Evolutionary conservation across 2,797 vertebrate genomes (phyloP).

Genomic region (Hippopotamyrus pictus): DNA sequence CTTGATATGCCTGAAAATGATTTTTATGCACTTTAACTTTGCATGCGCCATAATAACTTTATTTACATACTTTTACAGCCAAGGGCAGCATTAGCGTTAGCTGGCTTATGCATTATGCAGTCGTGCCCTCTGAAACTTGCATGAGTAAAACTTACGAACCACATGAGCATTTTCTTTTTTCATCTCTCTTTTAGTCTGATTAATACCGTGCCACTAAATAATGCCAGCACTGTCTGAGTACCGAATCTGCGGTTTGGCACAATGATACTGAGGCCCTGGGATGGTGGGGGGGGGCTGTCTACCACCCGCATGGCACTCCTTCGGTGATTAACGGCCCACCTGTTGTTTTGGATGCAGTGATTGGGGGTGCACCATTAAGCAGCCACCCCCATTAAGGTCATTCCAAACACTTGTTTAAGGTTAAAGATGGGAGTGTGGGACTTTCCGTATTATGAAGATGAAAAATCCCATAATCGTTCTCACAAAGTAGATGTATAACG

Average conservation of each 20-base stretch:
- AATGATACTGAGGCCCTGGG: not conserved
- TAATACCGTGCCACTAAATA: not conserved
- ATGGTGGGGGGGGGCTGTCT: not conserved
- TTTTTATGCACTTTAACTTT: constrained; percentile 14
- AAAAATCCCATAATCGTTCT: not conserved
- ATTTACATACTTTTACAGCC: constrained; percentile 23
- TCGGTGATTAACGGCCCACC: not conserved
- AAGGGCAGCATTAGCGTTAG: constrained; percentile 16
- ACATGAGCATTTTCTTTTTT: not conserved
- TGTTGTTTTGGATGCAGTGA: not conserved
- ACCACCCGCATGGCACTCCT: not conserved
- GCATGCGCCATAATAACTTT: constrained; percentile 7
- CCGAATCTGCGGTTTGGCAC: not conserved
- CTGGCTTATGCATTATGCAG: constrained; percentile 15
- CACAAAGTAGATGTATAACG: not conserved
- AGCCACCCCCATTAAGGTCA: not conserved
- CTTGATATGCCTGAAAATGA: constrained; percentile 9
- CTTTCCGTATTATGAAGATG: not conserved
- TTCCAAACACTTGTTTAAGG: not conserved
- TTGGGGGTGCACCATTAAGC: not conserved
- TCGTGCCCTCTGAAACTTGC: not conserved
- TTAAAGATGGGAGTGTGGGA: not conserved
- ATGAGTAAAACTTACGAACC: not conserved
- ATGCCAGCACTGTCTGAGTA: not conserved
- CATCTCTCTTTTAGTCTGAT: not conserved